Evolutionary conservation across 2,113 vertebrate species (phyloP).

Genomic region (Calonectris borealis): DNA sequence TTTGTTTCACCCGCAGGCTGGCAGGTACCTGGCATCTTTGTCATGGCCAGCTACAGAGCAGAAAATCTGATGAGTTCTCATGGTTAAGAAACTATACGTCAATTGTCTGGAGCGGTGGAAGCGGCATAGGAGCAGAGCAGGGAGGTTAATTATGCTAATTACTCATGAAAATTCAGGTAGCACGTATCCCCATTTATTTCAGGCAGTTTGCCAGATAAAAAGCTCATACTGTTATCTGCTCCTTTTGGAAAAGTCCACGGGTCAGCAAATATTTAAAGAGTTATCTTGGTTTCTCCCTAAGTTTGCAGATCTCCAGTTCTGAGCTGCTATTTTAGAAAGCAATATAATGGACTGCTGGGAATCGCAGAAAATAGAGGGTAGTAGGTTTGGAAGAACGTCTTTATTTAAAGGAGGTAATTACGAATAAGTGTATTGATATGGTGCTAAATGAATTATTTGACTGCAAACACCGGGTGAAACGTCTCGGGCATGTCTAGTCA

Average conservation of each 20-base stretch:
- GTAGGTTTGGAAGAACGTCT: background rate
- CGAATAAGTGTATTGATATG: fast-evolving
- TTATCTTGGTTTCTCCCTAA: background rate
- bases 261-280: background rate
- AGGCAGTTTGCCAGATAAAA: background rate
- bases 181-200: background rate
- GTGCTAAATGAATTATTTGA: background rate
- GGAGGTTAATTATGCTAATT: constrained; percentile 37
- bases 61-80: background rate
- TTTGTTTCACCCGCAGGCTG: background rate
- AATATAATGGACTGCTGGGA: background rate
- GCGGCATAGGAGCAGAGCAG: background rate
- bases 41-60: background rate
- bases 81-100: background rate
- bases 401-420: background rate
- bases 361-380: fast-evolving
- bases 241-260: background rate
- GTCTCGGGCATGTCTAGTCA: background rate
- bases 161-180: background rate
- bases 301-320: background rate
- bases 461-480: background rate
- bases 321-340: background rate
- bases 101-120: background rate
- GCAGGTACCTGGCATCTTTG: background rate
- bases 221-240: background rate